Base-by-base conservation (phyloP, 1,140 invertebrate species). In the Heliconius nattereri region DNA sequence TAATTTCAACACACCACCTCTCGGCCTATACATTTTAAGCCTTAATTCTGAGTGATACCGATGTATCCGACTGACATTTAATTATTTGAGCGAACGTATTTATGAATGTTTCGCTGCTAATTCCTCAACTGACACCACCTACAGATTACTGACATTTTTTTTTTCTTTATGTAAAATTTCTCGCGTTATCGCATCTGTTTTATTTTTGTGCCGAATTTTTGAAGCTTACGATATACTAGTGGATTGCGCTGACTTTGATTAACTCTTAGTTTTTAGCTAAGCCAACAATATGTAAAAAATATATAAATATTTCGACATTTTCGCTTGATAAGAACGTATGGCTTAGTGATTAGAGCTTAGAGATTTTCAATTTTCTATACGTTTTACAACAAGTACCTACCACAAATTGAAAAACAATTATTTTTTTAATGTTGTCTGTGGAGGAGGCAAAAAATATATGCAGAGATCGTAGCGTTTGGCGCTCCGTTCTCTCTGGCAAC, bases 51-150 rank as follows among this genome's bases (percentile, higher is more conserved):
- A 84, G 78, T 84, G 83, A 86, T 84, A 84, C 77, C 66, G 20
- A 82, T 83, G 75, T 81, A 85, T 85, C 80, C 81, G 83, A 85
- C 75, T 85, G 84, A 82, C 80, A 82, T 84, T 84, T 87, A 87
- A 86, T 87, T 86, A 83, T 78, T 83, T 81, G 81, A 76, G 77
- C 66, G 73, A 78, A 80, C 74, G 81, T 81, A 81, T 83, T 83
- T 85, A 83, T 76, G 81, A 77, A 81, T 82, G 75, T 82, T 79
- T 79, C 73, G 11, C 52, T 66, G 71, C 78, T 73, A 75, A 84
- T 80, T 80, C 76, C 77, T 80, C 73, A 77, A 79, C 79, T 78
- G 83, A 82, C 83, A 84, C 76, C 81, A 74, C 70, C 75, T 71
- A 29, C 60, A 66, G 26, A 66, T 66, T 66, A 66, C 60, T 66